These are phyloP conservation scores for Leuctra nigra DNA, from an alignment of 2,888 invertebrate species.

Conservation along the genomic window DNA sequence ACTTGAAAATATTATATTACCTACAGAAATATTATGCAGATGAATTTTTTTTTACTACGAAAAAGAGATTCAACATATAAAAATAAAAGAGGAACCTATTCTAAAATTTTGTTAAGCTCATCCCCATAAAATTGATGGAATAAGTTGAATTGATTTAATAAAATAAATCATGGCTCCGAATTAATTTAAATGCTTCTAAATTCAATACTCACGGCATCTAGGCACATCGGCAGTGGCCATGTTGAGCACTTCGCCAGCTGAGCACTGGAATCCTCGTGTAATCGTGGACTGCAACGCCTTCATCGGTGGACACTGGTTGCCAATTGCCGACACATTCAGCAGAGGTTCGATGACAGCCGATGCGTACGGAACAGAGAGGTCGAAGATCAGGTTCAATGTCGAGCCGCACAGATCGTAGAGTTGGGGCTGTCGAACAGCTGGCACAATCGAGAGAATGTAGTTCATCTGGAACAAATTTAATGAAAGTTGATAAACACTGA, in stretches of 20 bases:
- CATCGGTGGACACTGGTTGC: conserved; percentile 87
- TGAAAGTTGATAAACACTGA: no score
- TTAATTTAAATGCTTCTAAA: no score
- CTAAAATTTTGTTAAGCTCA: no score
- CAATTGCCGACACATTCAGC: conserved; percentile 81
- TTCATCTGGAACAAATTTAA: conserved; percentile 64
- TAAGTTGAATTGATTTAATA: no score
- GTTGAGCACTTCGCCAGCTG: conserved; percentile 87
- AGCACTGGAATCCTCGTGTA: conserved; percentile 86
- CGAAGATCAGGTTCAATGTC: conserved; percentile 87
- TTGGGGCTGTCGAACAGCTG: conserved; percentile 82
- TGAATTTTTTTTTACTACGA: no score
- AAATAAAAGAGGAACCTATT: no score
- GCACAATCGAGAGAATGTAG: conserved; percentile 79
- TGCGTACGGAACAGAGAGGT: conserved; percentile 86
- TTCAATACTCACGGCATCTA: conserved; percentile 78
- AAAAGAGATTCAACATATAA: no score
- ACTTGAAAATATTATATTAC: no score
- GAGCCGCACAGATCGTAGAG: conserved; percentile 93
- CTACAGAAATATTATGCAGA: no score
- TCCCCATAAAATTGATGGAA: no score
- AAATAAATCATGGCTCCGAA: no score
- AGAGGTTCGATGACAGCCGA: conserved; percentile 85
- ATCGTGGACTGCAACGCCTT: conserved; percentile 80
- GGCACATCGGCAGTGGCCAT: conserved; percentile 90